Evolutionary conservation across 2,113 vertebrate species (phyloP), one percentile per base, ranked within the genome.

Genomic region (Zapus hudsonius): DNA sequence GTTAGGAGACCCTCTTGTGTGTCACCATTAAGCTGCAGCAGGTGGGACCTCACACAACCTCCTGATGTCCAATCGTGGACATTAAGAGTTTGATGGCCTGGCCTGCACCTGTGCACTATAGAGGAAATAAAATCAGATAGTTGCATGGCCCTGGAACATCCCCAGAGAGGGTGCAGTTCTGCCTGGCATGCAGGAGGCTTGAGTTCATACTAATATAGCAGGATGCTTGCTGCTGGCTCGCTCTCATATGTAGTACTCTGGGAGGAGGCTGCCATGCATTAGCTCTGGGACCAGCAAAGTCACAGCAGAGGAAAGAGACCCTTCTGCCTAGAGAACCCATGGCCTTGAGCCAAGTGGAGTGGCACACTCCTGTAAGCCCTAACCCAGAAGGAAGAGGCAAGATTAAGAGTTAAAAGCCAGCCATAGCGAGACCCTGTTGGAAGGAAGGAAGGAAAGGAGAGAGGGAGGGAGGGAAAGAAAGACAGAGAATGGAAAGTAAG

Each of bases 171-270:
- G 42, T 75, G 47, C 27, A 76, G 84, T 70, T 16, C 23, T n/a
- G 4, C 2, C 5, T 38, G 22, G n/a, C n/a, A 5, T 17, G 1
- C 36, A 23, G 76, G 76, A 33, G 52, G 87, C 52, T 52, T 63
- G 9, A 52, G 19, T 76, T 52, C 44, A 61, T n/a, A 11, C 64
- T n/a, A 0, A 6, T 3, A 6, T 2, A 23, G 31, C 55, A 5
- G 5, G 40, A 3, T 3, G 44, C 8, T 5, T 22, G 3, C 57
- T 1, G 25, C n/a, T 3, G 16, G 5, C 5, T 9, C 22, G 2
- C n/a, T 44, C 52, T 12, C 5, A 2, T 10, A 19, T 17, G 7
- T 29, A 27, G 0, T 8, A 36, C 33, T 31, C 0, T 0, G 22
- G 13, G 23, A 44, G 44, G 31, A 63, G 2, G 2, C 5, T 1